A percentile compares a stretch with the other conserved stretches of the same genome.
phyloP scores from a whole-genome alignment of 2,797 vertebrate species.

The Apogon talboti region DNA sequence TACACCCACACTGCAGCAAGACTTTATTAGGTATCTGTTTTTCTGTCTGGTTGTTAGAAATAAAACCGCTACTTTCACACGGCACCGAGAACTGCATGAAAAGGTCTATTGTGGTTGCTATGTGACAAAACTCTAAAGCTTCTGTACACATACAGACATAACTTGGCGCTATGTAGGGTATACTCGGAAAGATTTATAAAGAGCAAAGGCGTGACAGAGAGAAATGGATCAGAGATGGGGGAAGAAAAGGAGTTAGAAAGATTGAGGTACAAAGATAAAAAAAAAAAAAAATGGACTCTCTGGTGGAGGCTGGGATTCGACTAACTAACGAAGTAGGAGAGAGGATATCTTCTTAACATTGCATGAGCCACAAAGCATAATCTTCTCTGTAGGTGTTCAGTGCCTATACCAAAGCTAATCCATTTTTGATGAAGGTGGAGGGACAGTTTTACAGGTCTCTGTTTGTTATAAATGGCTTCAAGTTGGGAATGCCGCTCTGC shows the following conservation, averaged over 20 bases:
- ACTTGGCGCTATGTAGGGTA: background rate
- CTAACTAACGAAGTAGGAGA: slow-evolving; percentile 28
- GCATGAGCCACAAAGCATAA: slow-evolving; percentile 37
- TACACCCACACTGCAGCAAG: slow-evolving; percentile 27
- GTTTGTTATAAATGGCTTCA: slow-evolving; percentile 54
- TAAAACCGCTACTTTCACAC: slow-evolving; percentile 24
- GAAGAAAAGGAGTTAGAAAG: slow-evolving; percentile 24
- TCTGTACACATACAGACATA: slow-evolving; percentile 4
- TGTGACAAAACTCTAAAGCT: slow-evolving; percentile 43
- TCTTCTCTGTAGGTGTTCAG: slow-evolving; percentile 51
- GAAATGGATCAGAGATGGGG: slow-evolving; percentile 13
- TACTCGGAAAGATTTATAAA: slow-evolving; percentile 7
- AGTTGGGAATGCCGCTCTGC: slow-evolving; percentile 14
- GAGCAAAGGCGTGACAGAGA: slow-evolving; percentile 22
- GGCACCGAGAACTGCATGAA: slow-evolving; percentile 16
- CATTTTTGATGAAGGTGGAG: slow-evolving; percentile 64
- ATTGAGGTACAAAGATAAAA: slow-evolving; percentile 13
- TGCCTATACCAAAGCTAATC: slow-evolving; percentile 58
- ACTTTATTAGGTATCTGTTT: slow-evolving; percentile 43
- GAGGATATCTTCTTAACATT: slow-evolving; percentile 30
- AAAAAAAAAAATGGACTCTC: slow-evolving; percentile 3
- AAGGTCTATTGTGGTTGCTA: slow-evolving; percentile 27
- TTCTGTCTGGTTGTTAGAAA: slow-evolving; percentile 35
- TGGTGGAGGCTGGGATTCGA: slow-evolving; percentile 11
- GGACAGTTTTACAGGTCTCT: slow-evolving; percentile 36